Conservation (phyloP, 1,140 invertebrate species). For the Platyscapa corneri region DNA sequence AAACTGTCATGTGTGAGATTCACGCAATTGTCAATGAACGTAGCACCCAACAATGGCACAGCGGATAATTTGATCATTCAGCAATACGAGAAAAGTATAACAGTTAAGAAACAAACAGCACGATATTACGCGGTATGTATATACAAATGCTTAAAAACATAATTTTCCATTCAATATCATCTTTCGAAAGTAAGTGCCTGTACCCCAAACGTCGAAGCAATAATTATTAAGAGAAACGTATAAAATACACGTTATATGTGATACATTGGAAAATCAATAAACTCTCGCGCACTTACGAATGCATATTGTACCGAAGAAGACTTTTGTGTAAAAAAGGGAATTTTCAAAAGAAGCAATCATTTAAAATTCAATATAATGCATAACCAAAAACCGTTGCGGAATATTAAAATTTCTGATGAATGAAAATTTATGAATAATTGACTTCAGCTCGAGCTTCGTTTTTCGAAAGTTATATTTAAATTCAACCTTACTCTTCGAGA, state of each 20-base stretch:
- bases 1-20: conserved; percentile 22
- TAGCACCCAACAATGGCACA: background rate
- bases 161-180: conserved; percentile 9
- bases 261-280: background rate
- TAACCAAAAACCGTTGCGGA: background rate
- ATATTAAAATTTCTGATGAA: background rate
- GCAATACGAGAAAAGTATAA: conserved; percentile 14
- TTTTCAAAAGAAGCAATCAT: too few species aligned
- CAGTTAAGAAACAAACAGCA: background rate
- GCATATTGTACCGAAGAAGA: background rate
- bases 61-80: conserved; percentile 17
- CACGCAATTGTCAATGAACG: background rate
- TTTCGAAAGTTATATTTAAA: background rate
- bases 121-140: background rate
- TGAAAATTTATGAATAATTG: background rate
- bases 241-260: background rate
- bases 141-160: background rate
- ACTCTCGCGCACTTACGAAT: background rate
- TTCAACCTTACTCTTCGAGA: background rate
- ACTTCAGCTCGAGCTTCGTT: background rate
- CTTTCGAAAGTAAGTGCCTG: background rate
- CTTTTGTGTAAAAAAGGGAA: background rate
- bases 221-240: background rate
- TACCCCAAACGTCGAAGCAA: background rate
- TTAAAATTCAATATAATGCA: too few species aligned